Conservation (phyloP, 1,140 invertebrate species). For the Callitettix versicolor region DNA sequence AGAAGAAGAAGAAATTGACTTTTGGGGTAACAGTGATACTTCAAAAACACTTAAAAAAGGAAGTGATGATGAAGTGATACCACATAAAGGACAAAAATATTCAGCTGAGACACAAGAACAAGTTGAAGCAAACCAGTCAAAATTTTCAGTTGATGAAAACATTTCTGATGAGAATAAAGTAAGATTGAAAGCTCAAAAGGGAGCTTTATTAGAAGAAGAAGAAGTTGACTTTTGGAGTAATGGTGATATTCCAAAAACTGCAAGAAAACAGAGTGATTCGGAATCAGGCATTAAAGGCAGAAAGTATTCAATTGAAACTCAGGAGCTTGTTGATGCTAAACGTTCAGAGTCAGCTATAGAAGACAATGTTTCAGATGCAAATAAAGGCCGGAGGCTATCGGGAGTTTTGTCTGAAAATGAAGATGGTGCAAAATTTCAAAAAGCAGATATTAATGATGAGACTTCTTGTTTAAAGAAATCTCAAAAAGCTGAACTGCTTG, state of each 20-base stretch:
- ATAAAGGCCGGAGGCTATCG: too few relatives aligned
- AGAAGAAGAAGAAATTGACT: not conserved
- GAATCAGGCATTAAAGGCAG: too few relatives aligned
- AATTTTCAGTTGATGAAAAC: not conserved
- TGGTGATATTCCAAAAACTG: not conserved
- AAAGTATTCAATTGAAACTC: too few relatives aligned
- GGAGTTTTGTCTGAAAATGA: too few relatives aligned
- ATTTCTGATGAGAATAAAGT: slow-evolving; percentile 5
- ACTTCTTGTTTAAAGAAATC: slow-evolving; percentile 2
- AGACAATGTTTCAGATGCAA: too few relatives aligned
- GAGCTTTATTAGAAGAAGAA: too few relatives aligned
- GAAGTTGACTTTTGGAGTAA: not conserved
- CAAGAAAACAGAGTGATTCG: too few relatives aligned
- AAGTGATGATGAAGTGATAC: too few relatives aligned
- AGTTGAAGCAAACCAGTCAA: slow-evolving; percentile 27
- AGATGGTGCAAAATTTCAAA: not conserved
- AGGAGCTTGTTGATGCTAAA: too few relatives aligned
- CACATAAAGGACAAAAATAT: not conserved
- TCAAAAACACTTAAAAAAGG: not conserved
- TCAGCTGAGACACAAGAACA: not conserved
- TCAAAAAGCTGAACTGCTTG: too few relatives aligned
- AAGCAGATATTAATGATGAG: slow-evolving; percentile 1
- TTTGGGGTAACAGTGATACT: not conserved
- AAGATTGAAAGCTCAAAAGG: slow-evolving; percentile 16
- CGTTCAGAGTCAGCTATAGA: too few relatives aligned